Evolutionary conservation across 1,140 invertebrate species (phyloP).

Genomic region (Drosophila punjabiensis): DNA sequence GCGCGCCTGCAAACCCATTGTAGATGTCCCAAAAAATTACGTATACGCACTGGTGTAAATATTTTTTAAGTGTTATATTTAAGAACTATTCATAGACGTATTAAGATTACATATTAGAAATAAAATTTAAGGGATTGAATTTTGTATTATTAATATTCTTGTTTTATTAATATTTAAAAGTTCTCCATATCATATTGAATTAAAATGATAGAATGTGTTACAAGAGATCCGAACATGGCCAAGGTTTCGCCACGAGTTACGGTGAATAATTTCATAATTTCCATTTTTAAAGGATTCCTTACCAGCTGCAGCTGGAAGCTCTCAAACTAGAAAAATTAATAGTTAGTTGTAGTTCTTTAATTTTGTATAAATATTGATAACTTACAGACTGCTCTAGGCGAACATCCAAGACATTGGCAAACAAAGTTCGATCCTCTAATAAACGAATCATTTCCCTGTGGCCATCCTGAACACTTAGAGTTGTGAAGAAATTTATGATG

Average conservation of each 20-base stretch:
- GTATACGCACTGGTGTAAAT: no score
- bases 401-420: constrained; percentile 15
- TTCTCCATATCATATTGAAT: constrained; percentile 45
- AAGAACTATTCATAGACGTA: no score
- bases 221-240: constrained; percentile 14
- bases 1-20: no score
- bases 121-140: no score
- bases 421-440: constrained; percentile 22
- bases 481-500: neutral
- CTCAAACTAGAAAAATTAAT: constrained; percentile 20
- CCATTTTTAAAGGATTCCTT: constrained; percentile 22
- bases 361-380: neutral
- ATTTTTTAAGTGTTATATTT: no score
- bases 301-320: constrained; percentile 29
- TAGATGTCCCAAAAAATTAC: no score
- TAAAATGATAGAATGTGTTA: constrained; percentile 22
- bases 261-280: constrained; percentile 9
- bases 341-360: no score
- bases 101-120: no score
- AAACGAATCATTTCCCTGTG: constrained; percentile 6
- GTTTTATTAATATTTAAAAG: constrained; percentile 7
- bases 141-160: no score
- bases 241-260: neutral
- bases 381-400: constrained; percentile 22
- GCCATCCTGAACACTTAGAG: constrained; percentile 6